A percentile compares a stretch with the other conserved stretches of the same genome.
These are phyloP conservation scores for Plutella xylostella DNA, from an alignment of 2,888 invertebrate species.

Conservation along the genomic window DNA sequence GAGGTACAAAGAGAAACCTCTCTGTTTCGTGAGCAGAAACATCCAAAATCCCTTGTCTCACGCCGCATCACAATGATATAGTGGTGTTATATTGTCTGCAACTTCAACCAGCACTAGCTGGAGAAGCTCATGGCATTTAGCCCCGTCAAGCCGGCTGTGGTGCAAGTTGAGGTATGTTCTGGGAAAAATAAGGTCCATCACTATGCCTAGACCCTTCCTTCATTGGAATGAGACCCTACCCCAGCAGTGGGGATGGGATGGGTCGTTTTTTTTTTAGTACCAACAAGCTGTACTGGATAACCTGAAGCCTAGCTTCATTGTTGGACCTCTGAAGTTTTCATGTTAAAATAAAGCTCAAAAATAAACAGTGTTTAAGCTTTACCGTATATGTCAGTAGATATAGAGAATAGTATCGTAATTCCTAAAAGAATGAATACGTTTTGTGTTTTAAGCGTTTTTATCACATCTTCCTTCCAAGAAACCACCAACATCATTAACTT, in stretches of 20 bases:
- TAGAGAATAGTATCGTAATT: too few species aligned
- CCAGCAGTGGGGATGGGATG: background rate
- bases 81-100: too few species aligned
- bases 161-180: constrained; percentile 60
- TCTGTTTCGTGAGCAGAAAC: too few species aligned
- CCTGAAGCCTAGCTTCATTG: background rate
- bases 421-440: too few species aligned
- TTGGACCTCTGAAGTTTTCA: background rate
- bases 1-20: too few species aligned
- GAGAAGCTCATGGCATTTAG: constrained; percentile 68
- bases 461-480: background rate
- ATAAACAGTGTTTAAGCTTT: background rate
- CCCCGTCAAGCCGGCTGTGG: constrained; percentile 67
- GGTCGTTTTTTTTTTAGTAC: background rate
- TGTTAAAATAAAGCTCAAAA: background rate
- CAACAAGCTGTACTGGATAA: background rate
- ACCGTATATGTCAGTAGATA: too few species aligned
- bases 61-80: too few species aligned
- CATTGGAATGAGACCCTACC: background rate
- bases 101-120: constrained; percentile 80
- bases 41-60: too few species aligned
- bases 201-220: background rate
- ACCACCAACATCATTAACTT: background rate
- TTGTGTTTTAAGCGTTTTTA: background rate
- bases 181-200: background rate